Percentiles rank a stretch among this genome's conserved stretches.
Evolutionary conservation across 2,797 vertebrate species (phyloP).

Genomic region (Sebastes steindachneri): DNA sequence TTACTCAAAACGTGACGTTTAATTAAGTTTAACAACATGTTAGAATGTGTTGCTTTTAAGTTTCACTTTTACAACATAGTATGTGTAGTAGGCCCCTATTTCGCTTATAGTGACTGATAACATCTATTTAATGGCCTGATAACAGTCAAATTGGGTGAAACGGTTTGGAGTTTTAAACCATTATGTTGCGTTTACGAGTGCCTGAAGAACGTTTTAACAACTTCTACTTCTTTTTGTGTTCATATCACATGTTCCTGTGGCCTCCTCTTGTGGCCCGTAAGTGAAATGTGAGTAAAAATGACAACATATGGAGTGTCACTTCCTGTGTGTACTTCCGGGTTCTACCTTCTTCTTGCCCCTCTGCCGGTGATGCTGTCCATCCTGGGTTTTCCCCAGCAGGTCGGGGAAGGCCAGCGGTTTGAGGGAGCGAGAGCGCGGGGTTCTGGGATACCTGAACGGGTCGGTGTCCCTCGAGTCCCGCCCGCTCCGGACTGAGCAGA

Average conservation of each 20-base stretch:
- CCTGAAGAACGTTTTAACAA: not conserved
- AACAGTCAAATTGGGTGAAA: too few relatives aligned
- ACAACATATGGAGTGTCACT: not conserved
- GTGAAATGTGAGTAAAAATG: not conserved
- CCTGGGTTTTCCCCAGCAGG: constrained; percentile 88
- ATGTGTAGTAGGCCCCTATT: fast-evolving
- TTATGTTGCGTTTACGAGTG: too few relatives aligned
- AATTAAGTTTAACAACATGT: too few relatives aligned
- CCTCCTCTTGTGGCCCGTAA: not conserved
- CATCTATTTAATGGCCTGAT: too few relatives aligned
- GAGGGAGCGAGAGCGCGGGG: constrained; percentile 93
- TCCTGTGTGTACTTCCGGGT: not conserved
- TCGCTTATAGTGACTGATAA: too few relatives aligned
- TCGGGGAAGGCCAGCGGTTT: constrained; percentile 94
- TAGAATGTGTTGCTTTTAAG: too few relatives aligned
- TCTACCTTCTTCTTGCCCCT: constrained; percentile 90
- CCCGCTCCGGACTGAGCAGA: constrained; percentile 92
- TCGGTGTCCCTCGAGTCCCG: constrained; percentile 90
- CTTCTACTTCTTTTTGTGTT: not conserved
- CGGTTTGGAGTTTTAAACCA: too few relatives aligned
- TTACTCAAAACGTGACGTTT: too few relatives aligned
- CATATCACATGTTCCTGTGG: not conserved
- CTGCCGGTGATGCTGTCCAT: constrained; percentile 88
- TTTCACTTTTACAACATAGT: too few relatives aligned
- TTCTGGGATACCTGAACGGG: constrained; percentile 92